Base-by-base conservation (phyloP, 2,888 invertebrate genomes). In the Amphipoea oculea region DNA sequence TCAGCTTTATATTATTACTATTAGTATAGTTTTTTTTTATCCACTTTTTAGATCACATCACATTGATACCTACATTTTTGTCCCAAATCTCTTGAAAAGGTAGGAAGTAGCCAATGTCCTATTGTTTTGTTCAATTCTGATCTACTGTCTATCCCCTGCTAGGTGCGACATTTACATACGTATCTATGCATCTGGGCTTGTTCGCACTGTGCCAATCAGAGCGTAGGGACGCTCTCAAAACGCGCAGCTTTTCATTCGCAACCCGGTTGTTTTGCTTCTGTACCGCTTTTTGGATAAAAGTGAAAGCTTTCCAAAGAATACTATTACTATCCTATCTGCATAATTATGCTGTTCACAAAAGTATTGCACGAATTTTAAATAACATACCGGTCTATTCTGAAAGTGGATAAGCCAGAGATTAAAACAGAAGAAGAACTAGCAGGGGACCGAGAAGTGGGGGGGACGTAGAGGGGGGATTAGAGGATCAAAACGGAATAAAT, bases 121-220 rank as follows among this genome's bases (percentile, higher is more conserved):
- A 45, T 54, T 67, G 60, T 29, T 57, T 70, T 71, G 69, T 76
- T 65, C 48, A 42, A 45, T n/a, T 36, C 23, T 78, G 42, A 23
- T 6, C 77, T 88, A 66, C 87, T 87, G 76, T 1, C 0, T 0
- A 0, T 29, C 3, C 11, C n/a, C 73, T 63, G 62, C 62, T 40
- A 45, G 62, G 51, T 85, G 79, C 9, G 45, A 75, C 62, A 79
- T 82, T 88, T 79, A 76, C 85, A 91, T 87, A 86, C 83, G 79
- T 87, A 90, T 90, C 90, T 88, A 73, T 78, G 80, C 82, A 89
- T 90, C 89, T 90, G 89, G 66, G 69, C 86, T 87, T 84, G 81
- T 88, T 90, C 89, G 89, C 90, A 88, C 83, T 81, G 83, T 73
- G 79, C n/a, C 85, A 90, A 91, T 90, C 91, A 90, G 91, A 91